A percentile compares a stretch with the other conserved stretches of the same genome.
Conservation (phyloP, 2,888 invertebrate genomes). For the Megaustenia siamemsis region DNA sequence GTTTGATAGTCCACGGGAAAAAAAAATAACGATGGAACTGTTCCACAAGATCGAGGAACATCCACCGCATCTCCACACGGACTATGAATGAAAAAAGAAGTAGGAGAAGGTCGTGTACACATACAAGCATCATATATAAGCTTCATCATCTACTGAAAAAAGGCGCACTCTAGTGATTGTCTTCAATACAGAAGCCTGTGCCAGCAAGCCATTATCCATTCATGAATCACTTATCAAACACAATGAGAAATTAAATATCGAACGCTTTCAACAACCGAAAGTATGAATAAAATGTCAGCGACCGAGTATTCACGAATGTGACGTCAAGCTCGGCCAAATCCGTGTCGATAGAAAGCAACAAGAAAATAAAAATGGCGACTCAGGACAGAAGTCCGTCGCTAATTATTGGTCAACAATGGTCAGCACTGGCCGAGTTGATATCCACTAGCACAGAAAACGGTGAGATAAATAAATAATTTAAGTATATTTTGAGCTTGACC, state of each 20-base stretch:
- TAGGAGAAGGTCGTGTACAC: too few relatives aligned
- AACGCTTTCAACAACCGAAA: conserved; percentile 15
- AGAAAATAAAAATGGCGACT: conserved; percentile 80
- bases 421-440: conserved; percentile 77
- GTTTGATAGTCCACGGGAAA: too few relatives aligned
- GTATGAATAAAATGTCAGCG: conserved; percentile 18
- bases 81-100: too few relatives aligned
- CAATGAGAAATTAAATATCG: conserved; percentile 14
- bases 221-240: too few relatives aligned
- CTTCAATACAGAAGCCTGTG: too few relatives aligned
- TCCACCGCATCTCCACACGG: too few relatives aligned
- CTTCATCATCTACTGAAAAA: too few relatives aligned
- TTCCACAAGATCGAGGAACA: too few relatives aligned
- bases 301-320: conserved; percentile 66
- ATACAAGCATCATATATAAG: too few relatives aligned
- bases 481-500: conserved; percentile 21
- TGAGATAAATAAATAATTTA: conserved; percentile 57
- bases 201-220: too few relatives aligned
- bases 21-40: too few relatives aligned
- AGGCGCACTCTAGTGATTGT: too few relatives aligned
- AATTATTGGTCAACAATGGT: conserved; percentile 80
- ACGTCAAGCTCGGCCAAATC: conserved; percentile 77
- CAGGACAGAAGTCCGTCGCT: conserved; percentile 80
- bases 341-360: conserved; percentile 78
- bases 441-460: conserved; percentile 69